Conservation (phyloP, 2,888 invertebrate species). For the Nycteola revayana region DNA sequence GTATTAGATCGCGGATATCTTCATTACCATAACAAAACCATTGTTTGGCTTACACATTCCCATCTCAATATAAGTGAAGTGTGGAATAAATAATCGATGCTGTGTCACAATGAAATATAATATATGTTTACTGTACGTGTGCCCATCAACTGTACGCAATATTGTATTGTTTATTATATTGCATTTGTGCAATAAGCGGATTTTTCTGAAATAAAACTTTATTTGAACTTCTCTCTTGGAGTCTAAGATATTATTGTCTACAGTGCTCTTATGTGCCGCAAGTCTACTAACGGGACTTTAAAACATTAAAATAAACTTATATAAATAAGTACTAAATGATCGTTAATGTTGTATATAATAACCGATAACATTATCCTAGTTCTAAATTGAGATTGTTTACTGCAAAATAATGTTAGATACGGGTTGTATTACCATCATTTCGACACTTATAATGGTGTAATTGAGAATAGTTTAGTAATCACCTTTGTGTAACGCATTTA, state of each 20-base stretch:
- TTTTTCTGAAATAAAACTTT: no score
- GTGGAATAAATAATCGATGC: no score
- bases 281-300: conserved; percentile 31
- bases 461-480: conserved; percentile 35
- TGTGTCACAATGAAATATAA: no score
- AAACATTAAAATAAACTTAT: conserved; percentile 21
- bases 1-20: no score
- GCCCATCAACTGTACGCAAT: no score
- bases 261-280: conserved; percentile 25
- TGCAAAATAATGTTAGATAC: conserved; percentile 37
- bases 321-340: conserved; percentile 19
- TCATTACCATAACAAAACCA: no score
- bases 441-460: conserved; percentile 28
- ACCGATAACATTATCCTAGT: conserved; percentile 14
- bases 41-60: no score
- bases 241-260: conserved; percentile 13
- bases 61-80: no score
- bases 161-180: no score
- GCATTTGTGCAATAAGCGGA: no score
- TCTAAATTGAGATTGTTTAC: conserved; percentile 23
- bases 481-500: conserved; percentile 64
- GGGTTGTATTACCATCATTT: conserved; percentile 42
- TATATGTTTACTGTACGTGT: no score
- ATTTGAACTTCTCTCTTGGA: no score
- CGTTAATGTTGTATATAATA: conserved; percentile 28